Evolutionary conservation across 1,140 invertebrate genomes (phyloP).

Genomic region (Archegozetes longisetosus): DNA sequence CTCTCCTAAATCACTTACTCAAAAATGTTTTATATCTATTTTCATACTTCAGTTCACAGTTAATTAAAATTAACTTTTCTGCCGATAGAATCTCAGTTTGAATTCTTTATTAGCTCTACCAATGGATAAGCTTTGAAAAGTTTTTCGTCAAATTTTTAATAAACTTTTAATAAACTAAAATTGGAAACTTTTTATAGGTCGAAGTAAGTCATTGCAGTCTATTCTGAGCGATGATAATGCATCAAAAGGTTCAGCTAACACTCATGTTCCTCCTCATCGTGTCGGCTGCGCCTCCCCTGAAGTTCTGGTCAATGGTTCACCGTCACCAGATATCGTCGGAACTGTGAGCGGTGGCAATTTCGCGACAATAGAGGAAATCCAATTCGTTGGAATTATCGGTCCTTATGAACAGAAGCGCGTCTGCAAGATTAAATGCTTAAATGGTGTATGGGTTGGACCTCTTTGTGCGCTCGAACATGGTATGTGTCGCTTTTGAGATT

Average conservation of each 20-base stretch:
- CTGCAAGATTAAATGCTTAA: conserved; percentile 63
- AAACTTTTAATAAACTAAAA: too few species aligned
- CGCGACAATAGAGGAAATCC: conserved; percentile 24
- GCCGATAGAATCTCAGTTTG: too few species aligned
- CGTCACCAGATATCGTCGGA: conserved; percentile 13
- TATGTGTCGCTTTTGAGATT: conserved; percentile 22
- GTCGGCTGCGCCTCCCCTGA: conserved; percentile 20
- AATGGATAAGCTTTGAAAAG: too few species aligned
- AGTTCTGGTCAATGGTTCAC: conserved; percentile 21
- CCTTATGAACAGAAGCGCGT: conserved; percentile 44
- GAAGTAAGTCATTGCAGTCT: neutral
- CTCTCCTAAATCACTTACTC: too few species aligned
- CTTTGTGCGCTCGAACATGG: conserved; percentile 40
- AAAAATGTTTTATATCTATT: too few species aligned
- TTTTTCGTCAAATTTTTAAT: too few species aligned
- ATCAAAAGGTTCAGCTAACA: neutral
- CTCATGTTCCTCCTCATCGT: neutral
- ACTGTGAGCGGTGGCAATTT: conserved; percentile 16
- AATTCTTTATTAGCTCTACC: too few species aligned
- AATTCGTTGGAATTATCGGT: conserved; percentile 48
- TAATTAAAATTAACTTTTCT: too few species aligned
- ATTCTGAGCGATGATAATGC: neutral
- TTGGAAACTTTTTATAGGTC: too few species aligned
- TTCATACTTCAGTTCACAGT: too few species aligned
- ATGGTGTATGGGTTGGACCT: conserved; percentile 60